Percentiles rank a stretch among this genome's conserved stretches.
phyloP scores from a whole-genome alignment of 2,113 vertebrate genomes.

The Labeo rohita region DNA sequence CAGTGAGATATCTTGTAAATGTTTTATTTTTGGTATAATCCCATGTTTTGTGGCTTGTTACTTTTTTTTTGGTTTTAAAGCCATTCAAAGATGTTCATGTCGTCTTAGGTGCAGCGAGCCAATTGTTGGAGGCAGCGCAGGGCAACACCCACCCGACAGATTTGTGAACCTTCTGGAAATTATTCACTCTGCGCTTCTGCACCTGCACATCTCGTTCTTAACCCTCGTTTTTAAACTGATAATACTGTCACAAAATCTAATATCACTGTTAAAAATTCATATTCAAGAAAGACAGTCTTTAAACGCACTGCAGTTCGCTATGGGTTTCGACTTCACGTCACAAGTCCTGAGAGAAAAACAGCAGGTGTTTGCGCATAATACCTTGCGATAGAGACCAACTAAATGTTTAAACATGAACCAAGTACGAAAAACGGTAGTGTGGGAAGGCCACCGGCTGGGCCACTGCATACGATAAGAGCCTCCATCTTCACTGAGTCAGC shows the following conservation, averaged over 20 bases:
- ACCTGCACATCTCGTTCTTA: conserved; percentile 18
- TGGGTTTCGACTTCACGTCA: not conserved
- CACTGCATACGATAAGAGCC: conserved; percentile 38
- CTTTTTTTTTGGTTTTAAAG: not conserved
- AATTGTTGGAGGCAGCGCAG: conserved; percentile 37
- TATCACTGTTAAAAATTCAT: not conserved
- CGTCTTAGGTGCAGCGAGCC: conserved; percentile 26
- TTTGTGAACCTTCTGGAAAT: conserved; percentile 43
- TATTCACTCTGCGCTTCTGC: conserved; percentile 25
- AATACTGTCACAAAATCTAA: not conserved
- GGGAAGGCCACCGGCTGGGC: conserved; percentile 58
- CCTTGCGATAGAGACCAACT: conserved; percentile 4
- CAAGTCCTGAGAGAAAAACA: conserved; percentile 30
- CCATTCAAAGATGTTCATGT: conserved; percentile 2
- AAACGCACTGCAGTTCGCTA: not conserved
- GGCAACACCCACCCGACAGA: conserved; percentile 44
- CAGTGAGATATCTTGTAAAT: not conserved
- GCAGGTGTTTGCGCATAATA: conserved; percentile 33
- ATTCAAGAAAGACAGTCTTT: not conserved
- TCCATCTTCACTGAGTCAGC: conserved; percentile 40
- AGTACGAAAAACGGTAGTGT: conserved; percentile 19
- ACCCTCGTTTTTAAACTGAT: not conserved
- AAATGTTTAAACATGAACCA: conserved; percentile 38
- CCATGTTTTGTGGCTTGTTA: not conserved
- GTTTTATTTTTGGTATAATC: not conserved